Evolutionary conservation across 2,888 invertebrate genomes (phyloP).

Genomic region (Nomada fucata): DNA sequence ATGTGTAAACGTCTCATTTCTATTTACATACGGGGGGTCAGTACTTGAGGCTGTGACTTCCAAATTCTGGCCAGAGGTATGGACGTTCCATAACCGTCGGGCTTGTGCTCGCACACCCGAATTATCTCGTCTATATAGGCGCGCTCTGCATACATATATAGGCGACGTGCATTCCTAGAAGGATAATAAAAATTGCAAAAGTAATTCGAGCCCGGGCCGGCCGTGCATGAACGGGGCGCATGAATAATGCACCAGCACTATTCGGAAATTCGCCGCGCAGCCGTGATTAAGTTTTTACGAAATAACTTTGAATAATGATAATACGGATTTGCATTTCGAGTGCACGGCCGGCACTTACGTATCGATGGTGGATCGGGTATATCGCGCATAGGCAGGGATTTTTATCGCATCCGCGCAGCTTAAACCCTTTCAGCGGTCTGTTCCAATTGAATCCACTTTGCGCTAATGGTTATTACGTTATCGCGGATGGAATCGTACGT

Average conservation of each 20-base stretch:
- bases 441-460: slow-evolving; percentile 17
- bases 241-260: slow-evolving; percentile 36
- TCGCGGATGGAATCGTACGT: not conserved
- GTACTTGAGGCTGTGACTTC: not conserved
- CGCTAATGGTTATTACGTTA: not conserved
- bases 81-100: not conserved
- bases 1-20: slow-evolving; percentile 66
- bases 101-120: slow-evolving; percentile 13
- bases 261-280: slow-evolving; percentile 10
- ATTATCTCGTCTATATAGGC: not conserved
- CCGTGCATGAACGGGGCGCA: not conserved
- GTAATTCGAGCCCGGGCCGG: slow-evolving; percentile 8
- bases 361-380: slow-evolving; percentile 3
- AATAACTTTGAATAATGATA: slow-evolving; percentile 34
- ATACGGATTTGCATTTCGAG: slow-evolving; percentile 24
- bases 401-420: not conserved
- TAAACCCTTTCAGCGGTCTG: not conserved
- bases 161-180: not conserved
- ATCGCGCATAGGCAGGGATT: not conserved
- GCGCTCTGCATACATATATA: too few species aligned
- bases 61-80: not conserved
- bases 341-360: not conserved
- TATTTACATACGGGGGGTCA: slow-evolving; percentile 59
- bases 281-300: slow-evolving; percentile 46
- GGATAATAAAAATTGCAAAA: slow-evolving; percentile 43